Evolutionary conservation across 1,140 invertebrate species (phyloP), one percentile per base, ranked within the genome.

Genomic region (Tetramorium simillimum): DNA sequence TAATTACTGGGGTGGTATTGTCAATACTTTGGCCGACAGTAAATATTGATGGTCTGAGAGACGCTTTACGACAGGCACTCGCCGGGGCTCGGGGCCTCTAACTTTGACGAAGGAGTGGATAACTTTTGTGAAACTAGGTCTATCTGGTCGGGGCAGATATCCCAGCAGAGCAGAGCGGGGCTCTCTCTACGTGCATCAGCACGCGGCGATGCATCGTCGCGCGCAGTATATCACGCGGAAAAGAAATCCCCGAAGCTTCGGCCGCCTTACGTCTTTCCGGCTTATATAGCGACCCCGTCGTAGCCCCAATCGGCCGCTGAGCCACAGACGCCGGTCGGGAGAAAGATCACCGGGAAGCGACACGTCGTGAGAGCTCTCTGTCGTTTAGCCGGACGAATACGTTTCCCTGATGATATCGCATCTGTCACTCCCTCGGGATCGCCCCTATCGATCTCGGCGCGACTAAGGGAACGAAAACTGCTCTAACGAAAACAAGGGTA

Each of bases 231-330:
- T 91, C 81, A 85, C 77, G 70, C 75, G 43, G 70, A 60, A 67
- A 85, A 85, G 78, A 91, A 88, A 90, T 90, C 91, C 87, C 84
- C 10, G 81, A 92, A 91, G 90, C 90, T 90, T 85, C 81, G 69
- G 67, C 67, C 78, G 88, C 51, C 87, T 90, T 89, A 77, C 82
- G 58, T 75, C 67, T 56, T 85, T 76, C 37, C 73, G 21, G 58
- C 72, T 87, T 90, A 51, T 80, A 75, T 70, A 60, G 43, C 43
- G 72, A 46, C 14, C 14, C 18, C n/a, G 65, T n/a, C 69, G 65
- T 28, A 51, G 14, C 37, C 33, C 63, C 58, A 56, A 89, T 81
- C 88, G 65, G 56, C 65, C 65, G 40, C 14, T 14, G 40, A 69
- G 67, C 12, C 4, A 43, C 24, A 49, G n/a, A 46, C 21, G 21